A percentile compares a stretch with the other conserved stretches of the same genome.
These are phyloP conservation scores for Drosophila suboccidentalis DNA, from an alignment of 2,888 invertebrate genomes.

Conservation along the genomic window DNA sequence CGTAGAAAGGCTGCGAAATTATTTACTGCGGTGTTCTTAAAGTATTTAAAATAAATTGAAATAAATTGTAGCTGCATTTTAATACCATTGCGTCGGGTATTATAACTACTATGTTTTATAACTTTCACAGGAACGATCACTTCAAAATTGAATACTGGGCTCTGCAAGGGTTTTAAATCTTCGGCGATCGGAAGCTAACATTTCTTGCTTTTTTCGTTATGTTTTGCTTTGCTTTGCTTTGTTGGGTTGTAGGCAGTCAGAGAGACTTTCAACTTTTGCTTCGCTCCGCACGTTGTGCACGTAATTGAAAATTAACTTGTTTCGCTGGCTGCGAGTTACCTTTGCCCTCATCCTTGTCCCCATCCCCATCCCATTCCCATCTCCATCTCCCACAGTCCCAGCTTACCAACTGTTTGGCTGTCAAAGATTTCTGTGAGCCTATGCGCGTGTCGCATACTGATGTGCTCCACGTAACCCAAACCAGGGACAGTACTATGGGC, in stretches of 20 bases:
- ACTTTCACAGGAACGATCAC: not conserved
- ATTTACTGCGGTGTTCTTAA: no score
- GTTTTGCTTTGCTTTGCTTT: not conserved
- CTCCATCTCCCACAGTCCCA: not conserved
- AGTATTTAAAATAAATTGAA: no score
- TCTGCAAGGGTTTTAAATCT: not conserved
- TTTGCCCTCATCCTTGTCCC: not conserved
- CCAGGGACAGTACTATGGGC: not conserved
- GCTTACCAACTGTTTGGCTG: slow-evolving; percentile 29
- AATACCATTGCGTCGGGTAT: no score
- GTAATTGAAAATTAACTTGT: slow-evolving; percentile 82
- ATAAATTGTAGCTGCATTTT: not conserved
- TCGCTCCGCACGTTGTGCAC: slow-evolving; percentile 64
- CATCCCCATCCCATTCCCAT: not conserved
- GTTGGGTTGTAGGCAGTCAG: slow-evolving; percentile 22
- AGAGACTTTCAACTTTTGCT: slow-evolving; percentile 35
- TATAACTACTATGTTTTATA: no score
- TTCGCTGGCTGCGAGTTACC: slow-evolving; percentile 49
- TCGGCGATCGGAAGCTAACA: not conserved
- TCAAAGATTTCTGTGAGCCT: slow-evolving; percentile 50
- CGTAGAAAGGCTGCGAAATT: no score
- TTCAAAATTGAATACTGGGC: not conserved
- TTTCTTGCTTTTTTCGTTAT: slow-evolving; percentile 2
- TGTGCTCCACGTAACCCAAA: slow-evolving; percentile 24
- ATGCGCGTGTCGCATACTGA: slow-evolving; percentile 61